phyloP scores from a whole-genome alignment of 1,140 invertebrate species.

The Diorhabda elongata region DNA sequence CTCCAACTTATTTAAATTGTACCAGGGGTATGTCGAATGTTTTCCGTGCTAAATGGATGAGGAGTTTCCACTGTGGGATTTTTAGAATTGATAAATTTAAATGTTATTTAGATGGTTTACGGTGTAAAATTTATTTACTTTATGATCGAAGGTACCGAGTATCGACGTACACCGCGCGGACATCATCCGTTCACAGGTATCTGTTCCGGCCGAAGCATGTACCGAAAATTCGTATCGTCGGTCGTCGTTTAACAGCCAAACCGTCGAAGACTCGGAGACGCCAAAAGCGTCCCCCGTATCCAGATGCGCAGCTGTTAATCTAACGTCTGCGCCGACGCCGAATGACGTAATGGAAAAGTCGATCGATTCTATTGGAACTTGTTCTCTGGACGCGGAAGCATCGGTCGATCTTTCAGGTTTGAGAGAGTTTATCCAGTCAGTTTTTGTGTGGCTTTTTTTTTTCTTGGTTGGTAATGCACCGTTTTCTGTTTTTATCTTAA shows the following conservation, averaged over 20 bases:
- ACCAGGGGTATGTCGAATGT: too few relatives aligned
- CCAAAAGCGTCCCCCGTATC: constrained; percentile 5
- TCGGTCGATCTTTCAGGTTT: constrained; percentile 66
- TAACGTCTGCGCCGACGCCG: constrained; percentile 12
- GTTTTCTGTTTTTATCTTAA: too few relatives aligned
- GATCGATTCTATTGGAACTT: constrained; percentile 73
- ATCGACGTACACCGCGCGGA: neutral
- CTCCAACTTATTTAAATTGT: too few relatives aligned
- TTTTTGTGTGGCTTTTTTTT: constrained; percentile 6
- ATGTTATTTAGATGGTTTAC: too few relatives aligned
- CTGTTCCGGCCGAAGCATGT: neutral
- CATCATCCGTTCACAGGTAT: constrained; percentile 1
- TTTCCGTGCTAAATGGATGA: too few relatives aligned
- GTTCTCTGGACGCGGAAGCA: constrained; percentile 75
- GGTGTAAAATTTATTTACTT: neutral
- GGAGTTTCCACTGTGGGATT: too few relatives aligned
- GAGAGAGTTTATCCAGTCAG: neutral
- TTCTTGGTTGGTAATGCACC: neutral
- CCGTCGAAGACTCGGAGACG: neutral
- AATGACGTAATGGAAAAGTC: constrained; percentile 58
- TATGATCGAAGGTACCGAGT: neutral
- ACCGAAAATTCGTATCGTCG: neutral
- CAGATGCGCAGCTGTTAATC: constrained; percentile 5
- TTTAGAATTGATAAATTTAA: too few relatives aligned
- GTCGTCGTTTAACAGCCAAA: neutral